Conservation (phyloP, 2,113 vertebrate species). For the Dinomys branickii region DNA sequence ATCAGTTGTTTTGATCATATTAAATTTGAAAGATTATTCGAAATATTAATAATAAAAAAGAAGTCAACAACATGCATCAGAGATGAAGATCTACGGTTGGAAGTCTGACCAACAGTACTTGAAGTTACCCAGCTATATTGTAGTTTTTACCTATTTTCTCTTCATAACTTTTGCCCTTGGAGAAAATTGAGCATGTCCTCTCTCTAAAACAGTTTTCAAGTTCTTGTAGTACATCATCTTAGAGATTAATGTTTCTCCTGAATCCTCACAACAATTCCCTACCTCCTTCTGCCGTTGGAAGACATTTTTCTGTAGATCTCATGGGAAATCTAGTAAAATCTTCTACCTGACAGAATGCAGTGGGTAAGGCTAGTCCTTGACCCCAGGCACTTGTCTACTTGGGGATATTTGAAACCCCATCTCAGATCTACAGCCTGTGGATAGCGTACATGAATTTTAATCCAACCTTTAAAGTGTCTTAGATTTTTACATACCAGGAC, state of each 20-base stretch:
- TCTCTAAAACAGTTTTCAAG: slow-evolving; percentile 5
- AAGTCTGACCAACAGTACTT: not conserved
- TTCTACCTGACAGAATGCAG: not conserved
- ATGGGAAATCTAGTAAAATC: slow-evolving; percentile 6
- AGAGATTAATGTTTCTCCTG: not conserved
- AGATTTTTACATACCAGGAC: not conserved
- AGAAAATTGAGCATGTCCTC: not conserved
- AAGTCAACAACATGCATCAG: not conserved
- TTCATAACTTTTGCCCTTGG: not conserved
- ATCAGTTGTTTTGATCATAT: not conserved
- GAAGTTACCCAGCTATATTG: not conserved
- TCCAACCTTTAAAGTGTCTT: not conserved
- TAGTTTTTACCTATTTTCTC: not conserved
- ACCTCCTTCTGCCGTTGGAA: not conserved
- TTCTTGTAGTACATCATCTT: not conserved
- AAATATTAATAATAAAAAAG: not conserved
- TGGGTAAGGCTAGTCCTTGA: not conserved
- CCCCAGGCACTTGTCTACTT: not conserved
- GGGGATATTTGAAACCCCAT: not conserved
- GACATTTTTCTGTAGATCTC: not conserved
- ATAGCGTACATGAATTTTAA: not conserved
- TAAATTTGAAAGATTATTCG: not conserved
- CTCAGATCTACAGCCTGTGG: not conserved
- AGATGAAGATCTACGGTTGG: not conserved
- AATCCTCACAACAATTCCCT: not conserved